Conservation (phyloP, 2,888 invertebrate genomes). For the Camponotus fellah region DNA sequence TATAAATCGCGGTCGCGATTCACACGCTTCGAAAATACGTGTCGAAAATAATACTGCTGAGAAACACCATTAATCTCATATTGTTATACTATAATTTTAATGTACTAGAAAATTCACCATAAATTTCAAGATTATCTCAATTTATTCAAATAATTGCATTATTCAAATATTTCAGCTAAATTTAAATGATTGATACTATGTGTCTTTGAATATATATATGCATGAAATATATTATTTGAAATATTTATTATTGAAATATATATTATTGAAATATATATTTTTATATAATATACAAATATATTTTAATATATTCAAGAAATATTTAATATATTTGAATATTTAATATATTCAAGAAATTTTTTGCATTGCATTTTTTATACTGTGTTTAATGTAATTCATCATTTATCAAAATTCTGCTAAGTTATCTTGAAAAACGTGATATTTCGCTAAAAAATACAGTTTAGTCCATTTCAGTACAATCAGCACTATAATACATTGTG, state of each 20-base stretch:
- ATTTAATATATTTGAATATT: too few species aligned
- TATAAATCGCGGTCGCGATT: background rate
- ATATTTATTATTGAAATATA: too few species aligned
- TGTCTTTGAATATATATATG: background rate
- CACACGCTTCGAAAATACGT: conserved; percentile 26
- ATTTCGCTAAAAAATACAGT: background rate
- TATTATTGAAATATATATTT: too few species aligned
- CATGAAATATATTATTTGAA: too few species aligned
- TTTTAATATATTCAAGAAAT: background rate
- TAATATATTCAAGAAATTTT: background rate
- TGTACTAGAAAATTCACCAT: background rate
- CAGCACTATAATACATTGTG: conserved; percentile 5
- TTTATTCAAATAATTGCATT: background rate
- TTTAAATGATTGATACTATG: background rate
- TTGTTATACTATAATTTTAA: background rate
- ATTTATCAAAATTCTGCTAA: background rate
- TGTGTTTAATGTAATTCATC: background rate
- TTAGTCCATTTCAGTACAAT: background rate
- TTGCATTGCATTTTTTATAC: background rate
- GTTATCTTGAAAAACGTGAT: background rate
- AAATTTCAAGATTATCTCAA: background rate
- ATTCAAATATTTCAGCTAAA: background rate
- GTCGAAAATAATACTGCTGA: conserved; percentile 1
- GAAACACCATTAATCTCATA: background rate
- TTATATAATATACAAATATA: background rate